A percentile compares a stretch with the other conserved stretches of the same genome.
Conservation (phyloP, 2,888 invertebrate species). For the Amphipoea oculea region DNA sequence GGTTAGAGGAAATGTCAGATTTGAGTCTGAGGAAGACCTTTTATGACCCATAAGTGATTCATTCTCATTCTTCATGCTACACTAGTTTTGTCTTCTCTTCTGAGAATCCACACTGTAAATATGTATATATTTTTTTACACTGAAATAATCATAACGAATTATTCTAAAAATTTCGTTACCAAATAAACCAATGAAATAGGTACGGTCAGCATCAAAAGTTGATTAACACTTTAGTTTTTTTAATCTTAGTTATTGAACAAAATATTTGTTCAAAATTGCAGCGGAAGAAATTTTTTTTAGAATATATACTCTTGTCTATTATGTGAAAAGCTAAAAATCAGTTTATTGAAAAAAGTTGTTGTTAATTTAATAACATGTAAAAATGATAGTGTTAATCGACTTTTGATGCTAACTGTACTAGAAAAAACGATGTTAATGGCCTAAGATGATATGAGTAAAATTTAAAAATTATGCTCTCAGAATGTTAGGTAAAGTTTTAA, state of each 20-base stretch:
- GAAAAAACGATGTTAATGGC: conserved; percentile 15
- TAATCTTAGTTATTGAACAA: too few species aligned
- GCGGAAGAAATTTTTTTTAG: too few species aligned
- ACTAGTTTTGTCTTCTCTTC: background rate
- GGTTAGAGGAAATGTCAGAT: too few species aligned
- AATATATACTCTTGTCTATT: too few species aligned
- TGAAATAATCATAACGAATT: background rate
- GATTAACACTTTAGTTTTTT: too few species aligned
- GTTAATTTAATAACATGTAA: too few species aligned
- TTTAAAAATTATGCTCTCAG: conserved; percentile 17
- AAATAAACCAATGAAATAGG: conserved; percentile 1
- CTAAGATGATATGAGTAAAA: conserved; percentile 3
- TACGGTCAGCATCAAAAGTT: too few species aligned
- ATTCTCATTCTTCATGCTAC: background rate
- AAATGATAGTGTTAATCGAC: too few species aligned
- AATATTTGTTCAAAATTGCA: too few species aligned
- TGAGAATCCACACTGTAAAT: background rate
- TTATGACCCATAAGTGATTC: background rate
- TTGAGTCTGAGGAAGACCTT: background rate
- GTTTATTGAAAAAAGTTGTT: too few species aligned
- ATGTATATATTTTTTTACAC: background rate
- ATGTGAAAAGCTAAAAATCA: too few species aligned
- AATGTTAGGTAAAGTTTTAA: conserved; percentile 7
- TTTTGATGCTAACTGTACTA: too few species aligned
- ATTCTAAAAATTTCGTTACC: background rate